Base-by-base conservation (phyloP, 2,113 vertebrate genomes). In the Rhynchomys soricoides region DNA sequence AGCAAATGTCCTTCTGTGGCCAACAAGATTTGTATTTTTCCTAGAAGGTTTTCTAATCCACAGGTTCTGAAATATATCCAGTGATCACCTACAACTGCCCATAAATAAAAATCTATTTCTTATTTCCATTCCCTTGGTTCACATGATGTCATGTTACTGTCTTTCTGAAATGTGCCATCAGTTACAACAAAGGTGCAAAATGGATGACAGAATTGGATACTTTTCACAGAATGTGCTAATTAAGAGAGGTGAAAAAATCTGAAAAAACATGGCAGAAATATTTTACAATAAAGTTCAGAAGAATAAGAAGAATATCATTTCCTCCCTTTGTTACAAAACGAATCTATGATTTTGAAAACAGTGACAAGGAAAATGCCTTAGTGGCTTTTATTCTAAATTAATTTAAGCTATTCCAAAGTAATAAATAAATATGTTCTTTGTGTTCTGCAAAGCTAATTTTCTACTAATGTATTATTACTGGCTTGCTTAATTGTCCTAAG, bases 11-110 rank as follows among this genome's bases (percentile, higher is more conserved):
- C 96, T 66, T 92, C 22, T 81, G 75, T 0, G 0, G 89, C 74
- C 94, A 45, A 55, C 52, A 70, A 1, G 85, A 93, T 5, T 96
- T 94, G 55, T 96, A 95, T 37, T 68, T 5, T 13, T 82, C 11
- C 29, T 1, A 21, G 86, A 11, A 92, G 34, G 21, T 93, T 6
- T 92, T 68, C 7, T 88, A 50, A 26, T 85, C 86, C 13, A 86
- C 13, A 86, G n/a, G 16, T 13, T 7, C 16, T 89, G 82, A 82
- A 8, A 21, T 5, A 83, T 40, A 73, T 78, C 96, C 43, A 19
- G 8, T 29, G 85, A 90, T 81, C 92, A 16, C 55, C 43, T 93
- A 86, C 86, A 86, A 77, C 22, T 48, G 0, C 19, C 83, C 64
- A 55, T 96, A 34, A 95, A 70, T 81, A 26, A 66, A 93, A 90